Evolutionary conservation across 92 coral and sea anemone species (phyloP).

Genomic region (Actinostola sp.): DNA sequence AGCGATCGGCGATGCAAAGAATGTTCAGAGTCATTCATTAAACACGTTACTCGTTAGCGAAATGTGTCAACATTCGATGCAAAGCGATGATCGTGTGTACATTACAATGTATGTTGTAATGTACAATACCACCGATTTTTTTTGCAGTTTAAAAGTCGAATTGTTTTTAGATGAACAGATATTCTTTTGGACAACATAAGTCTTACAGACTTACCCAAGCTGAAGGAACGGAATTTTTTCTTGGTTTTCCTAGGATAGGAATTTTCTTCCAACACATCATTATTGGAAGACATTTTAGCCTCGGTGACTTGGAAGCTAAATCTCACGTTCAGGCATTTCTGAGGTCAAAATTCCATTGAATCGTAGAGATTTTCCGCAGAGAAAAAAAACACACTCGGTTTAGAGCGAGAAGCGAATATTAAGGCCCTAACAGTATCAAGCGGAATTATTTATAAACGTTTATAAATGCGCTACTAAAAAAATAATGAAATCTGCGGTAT

Average conservation of each 20-base stretch:
- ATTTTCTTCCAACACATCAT: conserved; percentile 16
- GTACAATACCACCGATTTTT: not conserved
- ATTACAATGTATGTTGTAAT: too few relatives aligned
- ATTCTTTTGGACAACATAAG: too few relatives aligned
- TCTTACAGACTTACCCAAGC: conserved; percentile 45
- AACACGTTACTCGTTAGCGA: too few relatives aligned
- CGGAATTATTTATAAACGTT: conserved; percentile 25
- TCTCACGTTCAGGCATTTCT: not conserved
- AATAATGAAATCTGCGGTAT: conserved; percentile 24
- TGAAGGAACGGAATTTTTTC: conserved; percentile 23
- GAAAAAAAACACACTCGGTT: not conserved
- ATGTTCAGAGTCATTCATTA: too few relatives aligned
- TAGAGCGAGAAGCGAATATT: too few relatives aligned
- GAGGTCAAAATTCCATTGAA: not conserved
- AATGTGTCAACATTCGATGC: too few relatives aligned
- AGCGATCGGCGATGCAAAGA: too few relatives aligned
- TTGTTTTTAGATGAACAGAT: not conserved
- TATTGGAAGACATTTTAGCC: not conserved
- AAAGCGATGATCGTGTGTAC: too few relatives aligned
- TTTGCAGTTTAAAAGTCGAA: not conserved
- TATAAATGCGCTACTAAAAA: conserved; percentile 20
- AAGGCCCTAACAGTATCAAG: too few relatives aligned
- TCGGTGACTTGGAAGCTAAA: not conserved
- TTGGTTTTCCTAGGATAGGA: not conserved
- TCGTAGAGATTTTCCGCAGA: not conserved